These are phyloP conservation scores for Aricia agestis DNA, from an alignment of 1,140 invertebrate species.

Conservation along the genomic window DNA sequence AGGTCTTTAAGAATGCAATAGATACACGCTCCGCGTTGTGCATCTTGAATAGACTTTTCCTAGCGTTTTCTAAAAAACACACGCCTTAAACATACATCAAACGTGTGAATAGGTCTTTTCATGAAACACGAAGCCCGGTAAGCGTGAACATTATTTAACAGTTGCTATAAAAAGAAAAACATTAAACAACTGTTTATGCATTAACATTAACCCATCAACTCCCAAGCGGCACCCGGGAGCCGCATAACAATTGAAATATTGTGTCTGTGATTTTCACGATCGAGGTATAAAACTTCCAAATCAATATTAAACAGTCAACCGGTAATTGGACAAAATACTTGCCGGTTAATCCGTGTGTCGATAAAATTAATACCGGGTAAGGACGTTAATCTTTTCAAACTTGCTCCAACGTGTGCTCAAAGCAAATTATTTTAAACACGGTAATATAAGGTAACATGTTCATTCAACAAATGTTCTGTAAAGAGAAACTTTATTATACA, in stretches of 20 bases:
- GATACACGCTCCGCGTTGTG: neutral
- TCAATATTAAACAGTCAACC: too few species aligned
- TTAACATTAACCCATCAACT: too few species aligned
- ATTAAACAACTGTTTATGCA: too few species aligned
- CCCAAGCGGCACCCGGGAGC: too few species aligned
- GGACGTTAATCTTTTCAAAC: neutral
- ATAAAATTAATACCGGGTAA: neutral
- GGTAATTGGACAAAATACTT: neutral
- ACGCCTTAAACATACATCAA: neutral
- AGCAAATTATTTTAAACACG: constrained; percentile 6
- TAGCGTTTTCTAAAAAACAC: neutral
- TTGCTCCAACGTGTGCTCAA: neutral
- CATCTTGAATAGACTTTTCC: constrained; percentile 1
- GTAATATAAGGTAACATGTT: constrained; percentile 4
- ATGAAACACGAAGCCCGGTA: neutral
- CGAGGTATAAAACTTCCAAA: too few species aligned
- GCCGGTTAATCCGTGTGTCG: neutral
- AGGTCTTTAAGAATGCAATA: constrained; percentile 14
- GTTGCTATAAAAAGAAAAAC: too few species aligned
- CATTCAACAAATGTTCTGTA: constrained; percentile 6
- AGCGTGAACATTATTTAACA: too few species aligned
- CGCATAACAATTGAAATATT: too few species aligned
- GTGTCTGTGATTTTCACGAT: too few species aligned
- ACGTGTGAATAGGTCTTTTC: neutral
- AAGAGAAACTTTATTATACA: neutral